Base-by-base conservation (phyloP, 2,113 vertebrate genomes). In the Scartelaos histophorus region DNA sequence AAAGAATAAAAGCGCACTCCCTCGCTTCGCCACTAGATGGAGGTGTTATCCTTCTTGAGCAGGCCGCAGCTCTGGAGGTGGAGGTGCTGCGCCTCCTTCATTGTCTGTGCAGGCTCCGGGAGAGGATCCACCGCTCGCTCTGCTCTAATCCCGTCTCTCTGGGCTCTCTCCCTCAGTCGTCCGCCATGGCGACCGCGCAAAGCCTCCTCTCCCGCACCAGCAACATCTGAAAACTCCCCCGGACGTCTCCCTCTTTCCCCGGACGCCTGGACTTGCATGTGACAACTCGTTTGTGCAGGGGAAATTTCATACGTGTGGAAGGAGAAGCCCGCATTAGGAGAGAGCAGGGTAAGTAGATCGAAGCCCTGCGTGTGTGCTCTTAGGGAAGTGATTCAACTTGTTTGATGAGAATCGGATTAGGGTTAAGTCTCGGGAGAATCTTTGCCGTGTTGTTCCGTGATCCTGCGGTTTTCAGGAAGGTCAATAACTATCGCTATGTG, bases 141-240 rank as follows among this genome's bases (percentile, higher is more conserved):
- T 83, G 21, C 6, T 82, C 83, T 89, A 91, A 89, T 90, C 89
- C 91, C 76, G 83, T 89, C 79, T 87, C 84, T 83, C 49, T 80
- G 64, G 73, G 80, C 82, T 76, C 85, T 53, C 72, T 66, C 83
- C 57, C 79, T 79, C 86, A 90, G 88, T 90, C 89, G 90, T 92
- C 91, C 87, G 91, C 89, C 90, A 94, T 94, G 93, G 91, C 92
- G 91, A 93, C 90, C 90, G 85, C 85, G 76, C 72, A 78, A 82
- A 82, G 82, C 82, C 81, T 79, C 79, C 38, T 67, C 77, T 49
- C 61, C 74, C 80, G 67, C 3, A 16, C 74, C 25, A 71, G 54
- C 85, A 43, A 66, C 71, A 13, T 78, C 54, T 93, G 65, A 84
- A 66, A 85, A 82, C 76, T 85, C 74, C 21, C 0, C 54, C 6